Evolutionary conservation across 2,113 vertebrate species (phyloP).

Genomic region (Upupa epops): DNA sequence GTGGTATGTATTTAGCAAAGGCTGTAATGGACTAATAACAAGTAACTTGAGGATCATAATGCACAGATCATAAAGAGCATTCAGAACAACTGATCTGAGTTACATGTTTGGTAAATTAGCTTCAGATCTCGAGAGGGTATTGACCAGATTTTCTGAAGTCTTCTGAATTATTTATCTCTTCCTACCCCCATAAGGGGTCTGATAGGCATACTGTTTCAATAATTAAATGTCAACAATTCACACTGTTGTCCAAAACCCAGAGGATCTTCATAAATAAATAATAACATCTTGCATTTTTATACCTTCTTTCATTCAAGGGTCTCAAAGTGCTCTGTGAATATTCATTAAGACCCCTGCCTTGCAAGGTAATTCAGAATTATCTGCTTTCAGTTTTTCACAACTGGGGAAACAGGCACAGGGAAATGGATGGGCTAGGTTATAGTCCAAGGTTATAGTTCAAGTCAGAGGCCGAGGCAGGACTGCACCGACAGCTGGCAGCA

Average conservation of each 20-base stretch:
- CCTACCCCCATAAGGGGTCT: constrained; percentile 64
- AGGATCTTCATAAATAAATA: constrained; percentile 66
- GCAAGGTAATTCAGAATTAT: background rate
- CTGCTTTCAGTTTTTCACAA: background rate
- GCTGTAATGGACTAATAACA: constrained; percentile 9
- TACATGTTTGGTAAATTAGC: constrained; percentile 48
- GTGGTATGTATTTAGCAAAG: background rate
- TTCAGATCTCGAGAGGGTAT: constrained; percentile 52
- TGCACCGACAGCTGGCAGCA: fast-evolving
- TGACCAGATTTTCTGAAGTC: constrained; percentile 69
- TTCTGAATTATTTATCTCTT: constrained; percentile 72
- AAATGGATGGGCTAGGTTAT: background rate
- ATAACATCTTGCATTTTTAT: constrained; percentile 60
- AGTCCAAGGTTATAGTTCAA: background rate
- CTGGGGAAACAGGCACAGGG: fast-evolving
- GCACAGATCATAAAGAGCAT: constrained; percentile 11
- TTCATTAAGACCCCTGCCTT: constrained; percentile 13
- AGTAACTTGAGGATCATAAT: constrained; percentile 34
- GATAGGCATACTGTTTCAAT: constrained; percentile 68
- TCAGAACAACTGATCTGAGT: constrained; percentile 47
- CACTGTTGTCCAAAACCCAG: constrained; percentile 63
- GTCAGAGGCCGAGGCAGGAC: fast-evolving
- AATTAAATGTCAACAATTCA: constrained; percentile 76
- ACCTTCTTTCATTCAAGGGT: constrained; percentile 53
- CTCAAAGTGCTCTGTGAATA: constrained; percentile 20